Percentiles rank a stretch among this genome's conserved stretches.
Evolutionary conservation across 2,113 vertebrate genomes (phyloP).

Genomic region (Sisor rabdophorus): DNA sequence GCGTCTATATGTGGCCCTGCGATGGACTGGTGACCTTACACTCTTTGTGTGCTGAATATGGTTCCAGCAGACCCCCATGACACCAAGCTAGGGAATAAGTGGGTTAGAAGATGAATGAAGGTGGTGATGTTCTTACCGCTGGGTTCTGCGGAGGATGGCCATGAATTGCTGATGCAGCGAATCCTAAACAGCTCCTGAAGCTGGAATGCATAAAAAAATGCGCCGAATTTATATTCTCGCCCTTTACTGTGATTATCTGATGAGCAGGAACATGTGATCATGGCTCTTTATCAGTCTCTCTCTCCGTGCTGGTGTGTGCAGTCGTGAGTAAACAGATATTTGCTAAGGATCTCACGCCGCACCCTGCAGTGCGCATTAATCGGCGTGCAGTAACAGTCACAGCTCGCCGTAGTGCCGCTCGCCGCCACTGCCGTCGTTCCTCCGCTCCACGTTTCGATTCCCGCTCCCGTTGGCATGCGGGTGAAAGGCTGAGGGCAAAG

Average conservation of each 20-base stretch:
- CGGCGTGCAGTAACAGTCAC: not conserved
- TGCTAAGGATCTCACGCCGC: slow-evolving; percentile 11
- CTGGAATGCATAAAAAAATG: not conserved
- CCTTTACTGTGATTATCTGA: not conserved
- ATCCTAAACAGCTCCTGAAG: not conserved
- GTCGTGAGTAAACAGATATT: not conserved
- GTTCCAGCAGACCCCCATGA: too few species aligned
- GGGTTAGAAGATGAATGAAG: too few species aligned
- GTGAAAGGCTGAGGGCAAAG: not conserved
- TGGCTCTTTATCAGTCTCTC: not conserved
- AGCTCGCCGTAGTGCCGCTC: not conserved
- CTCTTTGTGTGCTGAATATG: too few species aligned
- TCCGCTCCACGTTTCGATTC: not conserved
- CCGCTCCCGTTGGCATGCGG: slow-evolving; percentile 7
- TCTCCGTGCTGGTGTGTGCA: not conserved
- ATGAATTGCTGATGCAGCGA: not conserved
- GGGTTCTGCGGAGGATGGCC: not conserved
- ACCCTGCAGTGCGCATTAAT: not conserved
- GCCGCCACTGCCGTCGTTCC: not conserved
- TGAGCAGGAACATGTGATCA: not conserved
- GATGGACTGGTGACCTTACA: too few species aligned
- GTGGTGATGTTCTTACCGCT: not conserved
- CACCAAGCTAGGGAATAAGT: too few species aligned
- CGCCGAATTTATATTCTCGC: not conserved
- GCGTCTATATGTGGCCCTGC: too few species aligned